Evolutionary conservation across 2,797 vertebrate species (phyloP).

Genomic region (Gallirallus australis): DNA sequence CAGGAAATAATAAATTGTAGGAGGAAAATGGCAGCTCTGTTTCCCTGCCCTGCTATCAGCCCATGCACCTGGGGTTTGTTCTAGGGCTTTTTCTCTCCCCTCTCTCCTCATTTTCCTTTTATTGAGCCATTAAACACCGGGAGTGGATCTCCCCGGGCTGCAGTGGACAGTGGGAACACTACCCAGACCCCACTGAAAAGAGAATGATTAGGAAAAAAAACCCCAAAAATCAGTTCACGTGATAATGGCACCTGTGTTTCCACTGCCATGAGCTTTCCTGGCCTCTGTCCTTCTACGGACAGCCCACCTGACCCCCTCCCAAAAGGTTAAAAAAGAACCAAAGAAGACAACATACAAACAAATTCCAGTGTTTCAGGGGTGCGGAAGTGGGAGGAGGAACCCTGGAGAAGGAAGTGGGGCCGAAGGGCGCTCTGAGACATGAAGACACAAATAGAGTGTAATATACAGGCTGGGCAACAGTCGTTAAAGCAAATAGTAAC

Average conservation of each 20-base stretch:
- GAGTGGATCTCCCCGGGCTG: not conserved
- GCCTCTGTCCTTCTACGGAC: not conserved
- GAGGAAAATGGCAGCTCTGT: constrained; percentile 51
- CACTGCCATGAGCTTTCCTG: constrained; percentile 12
- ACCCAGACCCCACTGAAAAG: not conserved
- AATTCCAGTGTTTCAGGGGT: constrained; percentile 81
- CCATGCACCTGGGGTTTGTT: constrained; percentile 26
- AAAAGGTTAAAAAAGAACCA: constrained; percentile 24
- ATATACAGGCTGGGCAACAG: constrained; percentile 67
- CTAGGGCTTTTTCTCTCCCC: not conserved
- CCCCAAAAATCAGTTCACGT: not conserved
- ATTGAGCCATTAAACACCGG: not conserved
- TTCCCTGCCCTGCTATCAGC: constrained; percentile 55
- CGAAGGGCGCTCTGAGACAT: constrained; percentile 68
- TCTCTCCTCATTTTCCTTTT: not conserved
- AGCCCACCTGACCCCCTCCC: constrained; percentile 33
- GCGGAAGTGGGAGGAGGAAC: constrained; percentile 4
- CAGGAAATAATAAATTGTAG: constrained; percentile 19
- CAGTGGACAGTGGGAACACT: not conserved
- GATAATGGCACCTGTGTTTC: constrained; percentile 18
- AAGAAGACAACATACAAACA: constrained; percentile 72
- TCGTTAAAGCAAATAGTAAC: constrained; percentile 73
- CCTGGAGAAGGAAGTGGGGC: constrained; percentile 29
- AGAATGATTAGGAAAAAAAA: not conserved
- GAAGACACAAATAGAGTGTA: constrained; percentile 72